Evolutionary conservation across 1,140 invertebrate species (phyloP).

Genomic region (Aphelinus atriplicis): DNA sequence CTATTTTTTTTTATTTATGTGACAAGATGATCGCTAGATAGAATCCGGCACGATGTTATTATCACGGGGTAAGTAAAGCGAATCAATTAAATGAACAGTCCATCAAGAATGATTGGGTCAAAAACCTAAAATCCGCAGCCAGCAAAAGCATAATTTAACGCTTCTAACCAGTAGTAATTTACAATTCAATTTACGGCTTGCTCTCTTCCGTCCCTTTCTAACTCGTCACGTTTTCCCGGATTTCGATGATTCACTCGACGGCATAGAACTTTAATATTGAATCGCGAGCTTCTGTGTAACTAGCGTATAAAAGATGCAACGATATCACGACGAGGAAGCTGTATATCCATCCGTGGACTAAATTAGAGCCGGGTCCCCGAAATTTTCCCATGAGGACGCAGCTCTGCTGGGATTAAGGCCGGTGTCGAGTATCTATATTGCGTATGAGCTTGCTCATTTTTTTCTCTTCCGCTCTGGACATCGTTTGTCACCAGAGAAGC

Average conservation of each 20-base stretch:
- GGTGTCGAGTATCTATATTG: no score
- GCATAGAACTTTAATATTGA: constrained; percentile 11
- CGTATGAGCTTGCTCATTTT: no score
- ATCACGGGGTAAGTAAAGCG: no score
- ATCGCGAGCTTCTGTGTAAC: neutral
- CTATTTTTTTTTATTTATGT: no score
- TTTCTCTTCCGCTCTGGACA: no score
- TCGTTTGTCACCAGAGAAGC: no score
- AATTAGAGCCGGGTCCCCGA: constrained; percentile 2
- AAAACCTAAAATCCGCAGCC: neutral
- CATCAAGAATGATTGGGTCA: no score
- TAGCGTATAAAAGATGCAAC: constrained; percentile 6
- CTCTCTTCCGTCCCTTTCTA: no score
- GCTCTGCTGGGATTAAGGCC: constrained; percentile 1
- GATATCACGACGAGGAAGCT: neutral
- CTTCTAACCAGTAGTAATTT: neutral
- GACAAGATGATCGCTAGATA: no score
- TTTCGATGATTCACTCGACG: constrained; percentile 11
- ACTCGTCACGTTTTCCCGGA: neutral
- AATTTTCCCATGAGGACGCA: neutral
- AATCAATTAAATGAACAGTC: no score
- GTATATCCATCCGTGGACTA: no score
- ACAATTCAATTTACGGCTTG: constrained; percentile 13
- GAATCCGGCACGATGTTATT: no score
- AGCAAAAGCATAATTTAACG: neutral